Evolutionary conservation across 2,797 vertebrate species (phyloP).

Genomic region (Pristis pectinata): DNA sequence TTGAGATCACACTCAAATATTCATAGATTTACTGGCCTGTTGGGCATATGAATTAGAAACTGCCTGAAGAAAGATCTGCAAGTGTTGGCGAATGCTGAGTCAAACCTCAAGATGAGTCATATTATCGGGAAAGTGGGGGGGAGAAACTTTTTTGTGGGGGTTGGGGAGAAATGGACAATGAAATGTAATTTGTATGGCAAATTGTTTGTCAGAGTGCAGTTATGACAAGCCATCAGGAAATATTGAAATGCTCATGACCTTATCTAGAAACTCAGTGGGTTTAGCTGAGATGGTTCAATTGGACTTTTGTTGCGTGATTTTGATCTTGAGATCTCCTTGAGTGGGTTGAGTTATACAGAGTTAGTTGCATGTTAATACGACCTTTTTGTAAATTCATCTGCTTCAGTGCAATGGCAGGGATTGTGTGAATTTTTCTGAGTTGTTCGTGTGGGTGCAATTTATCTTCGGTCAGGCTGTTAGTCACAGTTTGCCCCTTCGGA

Average conservation of each 20-base stretch:
- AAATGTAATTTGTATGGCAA: background rate
- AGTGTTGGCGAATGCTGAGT: background rate
- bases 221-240: background rate
- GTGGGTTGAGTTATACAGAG: constrained; percentile 17
- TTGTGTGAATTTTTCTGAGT: background rate
- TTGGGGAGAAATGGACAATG: background rate
- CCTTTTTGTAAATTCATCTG: background rate
- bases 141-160: too few species aligned
- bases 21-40: background rate
- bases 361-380: constrained; percentile 5
- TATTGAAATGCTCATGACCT: background rate
- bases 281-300: background rate
- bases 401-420: background rate
- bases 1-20: background rate
- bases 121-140: background rate
- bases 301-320: background rate
- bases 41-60: background rate
- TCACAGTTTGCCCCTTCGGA: background rate
- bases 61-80: background rate
- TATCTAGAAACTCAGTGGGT: constrained; percentile 28
- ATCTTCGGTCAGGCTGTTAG: background rate
- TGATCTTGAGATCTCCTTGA: constrained; percentile 12
- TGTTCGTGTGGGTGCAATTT: background rate
- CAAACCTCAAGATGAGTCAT: background rate
- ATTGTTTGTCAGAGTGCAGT: background rate